A percentile compares a stretch with the other conserved stretches of the same genome.
Conservation (phyloP, 2,113 vertebrate genomes). For the Bujurquina vittata region DNA sequence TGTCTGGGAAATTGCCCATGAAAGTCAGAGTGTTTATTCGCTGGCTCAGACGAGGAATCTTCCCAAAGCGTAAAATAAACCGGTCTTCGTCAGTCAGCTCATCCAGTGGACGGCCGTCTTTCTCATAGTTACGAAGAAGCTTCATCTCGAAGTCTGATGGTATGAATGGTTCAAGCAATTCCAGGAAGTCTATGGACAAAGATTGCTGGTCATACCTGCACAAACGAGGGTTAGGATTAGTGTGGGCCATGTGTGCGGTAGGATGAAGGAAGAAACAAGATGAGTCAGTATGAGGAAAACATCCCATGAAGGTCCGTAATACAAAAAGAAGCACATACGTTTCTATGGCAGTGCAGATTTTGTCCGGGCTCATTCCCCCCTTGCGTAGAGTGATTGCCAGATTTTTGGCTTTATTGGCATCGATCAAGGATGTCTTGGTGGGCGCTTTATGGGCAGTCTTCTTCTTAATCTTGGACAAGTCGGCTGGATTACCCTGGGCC, state of each 20-base stretch:
- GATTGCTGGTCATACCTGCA: conserved; percentile 89
- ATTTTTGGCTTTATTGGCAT: conserved; percentile 94
- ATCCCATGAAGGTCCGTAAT: not conserved
- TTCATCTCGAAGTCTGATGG: conserved; percentile 91
- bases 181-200: conserved; percentile 92
- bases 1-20: conserved; percentile 93
- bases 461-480: conserved; percentile 80
- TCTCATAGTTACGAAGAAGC: conserved; percentile 88
- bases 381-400: conserved; percentile 95
- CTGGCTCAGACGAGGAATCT: conserved; percentile 89
- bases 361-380: conserved; percentile 81
- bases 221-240: not conserved
- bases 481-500: conserved; percentile 84
- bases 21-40: conserved; percentile 93
- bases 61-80: conserved; percentile 92
- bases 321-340: conserved; percentile 77
- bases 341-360: conserved; percentile 93
- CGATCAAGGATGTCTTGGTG: conserved; percentile 88
- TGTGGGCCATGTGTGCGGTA: not conserved
- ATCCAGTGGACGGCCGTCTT: conserved; percentile 83
- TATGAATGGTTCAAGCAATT: conserved; percentile 90
- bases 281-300: not conserved
- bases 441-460: conserved; percentile 84
- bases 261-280: not conserved
- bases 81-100: conserved; percentile 90